These are phyloP conservation scores for Zaprionus vittiger DNA, from an alignment of 1,140 invertebrate genomes.

Conservation along the genomic window DNA sequence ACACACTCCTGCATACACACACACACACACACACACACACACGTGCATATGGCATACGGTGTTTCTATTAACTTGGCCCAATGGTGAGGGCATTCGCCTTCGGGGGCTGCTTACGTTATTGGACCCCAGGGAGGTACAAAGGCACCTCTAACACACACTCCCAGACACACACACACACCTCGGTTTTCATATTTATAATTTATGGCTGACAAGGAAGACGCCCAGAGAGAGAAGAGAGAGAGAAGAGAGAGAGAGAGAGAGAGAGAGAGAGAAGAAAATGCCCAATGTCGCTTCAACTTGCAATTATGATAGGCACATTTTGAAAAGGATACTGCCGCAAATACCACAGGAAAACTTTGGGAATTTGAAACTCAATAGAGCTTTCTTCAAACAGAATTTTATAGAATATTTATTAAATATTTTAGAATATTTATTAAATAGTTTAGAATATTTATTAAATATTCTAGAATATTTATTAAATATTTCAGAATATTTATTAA, in stretches of 20 bases:
- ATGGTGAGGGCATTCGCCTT: conserved; percentile 21
- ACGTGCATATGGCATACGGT: conserved; percentile 8
- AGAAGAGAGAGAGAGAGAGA: conserved; percentile 11
- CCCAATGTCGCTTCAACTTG: conserved; percentile 28
- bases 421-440: neutral
- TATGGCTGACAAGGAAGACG: conserved; percentile 54
- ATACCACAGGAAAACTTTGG: neutral
- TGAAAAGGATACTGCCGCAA: conserved; percentile 39
- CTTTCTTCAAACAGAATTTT: neutral
- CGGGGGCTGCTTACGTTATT: conserved; percentile 64
- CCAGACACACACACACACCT: conserved; percentile 50
- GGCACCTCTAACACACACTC: neutral
- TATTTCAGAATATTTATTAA: neutral
- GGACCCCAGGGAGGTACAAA: conserved; percentile 58
- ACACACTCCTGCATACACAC: conserved; percentile 28
- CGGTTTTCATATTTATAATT: conserved; percentile 77
- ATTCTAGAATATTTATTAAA: neutral
- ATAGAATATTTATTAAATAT: neutral
- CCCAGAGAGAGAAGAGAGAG: neutral
- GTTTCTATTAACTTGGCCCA: conserved; percentile 69
- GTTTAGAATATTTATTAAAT: neutral
- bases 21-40: neutral
- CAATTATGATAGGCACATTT: conserved; percentile 57
- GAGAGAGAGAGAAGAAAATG: conserved; percentile 3
- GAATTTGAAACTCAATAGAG: neutral